These are phyloP conservation scores for Portevinia maculata DNA, from an alignment of 2,888 invertebrate genomes.

Conservation along the genomic window DNA sequence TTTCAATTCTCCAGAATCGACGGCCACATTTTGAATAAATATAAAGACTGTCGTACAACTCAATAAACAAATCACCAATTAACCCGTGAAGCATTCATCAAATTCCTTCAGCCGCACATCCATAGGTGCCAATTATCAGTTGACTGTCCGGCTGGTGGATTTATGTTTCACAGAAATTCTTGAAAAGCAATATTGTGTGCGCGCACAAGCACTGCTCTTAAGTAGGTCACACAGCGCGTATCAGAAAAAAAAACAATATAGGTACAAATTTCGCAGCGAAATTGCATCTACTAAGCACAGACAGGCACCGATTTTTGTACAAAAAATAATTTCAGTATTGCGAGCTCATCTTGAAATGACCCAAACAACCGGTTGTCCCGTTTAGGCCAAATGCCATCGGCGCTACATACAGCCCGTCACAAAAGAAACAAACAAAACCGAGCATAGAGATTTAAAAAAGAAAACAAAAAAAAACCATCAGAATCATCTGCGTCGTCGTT, in stretches of 20 bases:
- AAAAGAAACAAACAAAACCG: slow-evolving; percentile 45
- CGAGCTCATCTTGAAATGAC: slow-evolving; percentile 66
- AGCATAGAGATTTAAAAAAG: background rate
- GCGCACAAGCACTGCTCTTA: slow-evolving; percentile 1
- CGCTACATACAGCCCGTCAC: slow-evolving; percentile 40
- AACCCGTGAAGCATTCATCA: slow-evolving; percentile 69
- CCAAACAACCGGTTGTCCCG: slow-evolving; percentile 70
- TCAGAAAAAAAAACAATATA: slow-evolving; percentile 20
- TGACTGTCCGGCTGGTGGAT: slow-evolving; percentile 60
- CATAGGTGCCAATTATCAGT: slow-evolving; percentile 70
- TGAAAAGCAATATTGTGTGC: slow-evolving; percentile 25
- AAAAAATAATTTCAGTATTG: background rate
- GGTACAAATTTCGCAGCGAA: slow-evolving; percentile 46
- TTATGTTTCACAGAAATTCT: slow-evolving; percentile 46
- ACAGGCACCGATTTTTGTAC: slow-evolving; percentile 57
- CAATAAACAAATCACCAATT: slow-evolving; percentile 73
- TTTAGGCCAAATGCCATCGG: slow-evolving; percentile 72
- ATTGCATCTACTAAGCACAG: slow-evolving; percentile 56
- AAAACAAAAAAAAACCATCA: slow-evolving; percentile 60
- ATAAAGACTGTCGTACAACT: slow-evolving; percentile 46
- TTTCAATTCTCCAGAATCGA: background rate
- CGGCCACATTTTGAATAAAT: slow-evolving; percentile 30
- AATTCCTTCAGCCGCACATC: slow-evolving; percentile 41
- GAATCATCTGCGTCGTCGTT: slow-evolving; percentile 70
- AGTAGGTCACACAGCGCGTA: slow-evolving; percentile 65